Evolutionary conservation across 1,140 invertebrate species (phyloP), one percentile per base, ranked within the genome.

Genomic region (Globodera ellingtonae): DNA sequence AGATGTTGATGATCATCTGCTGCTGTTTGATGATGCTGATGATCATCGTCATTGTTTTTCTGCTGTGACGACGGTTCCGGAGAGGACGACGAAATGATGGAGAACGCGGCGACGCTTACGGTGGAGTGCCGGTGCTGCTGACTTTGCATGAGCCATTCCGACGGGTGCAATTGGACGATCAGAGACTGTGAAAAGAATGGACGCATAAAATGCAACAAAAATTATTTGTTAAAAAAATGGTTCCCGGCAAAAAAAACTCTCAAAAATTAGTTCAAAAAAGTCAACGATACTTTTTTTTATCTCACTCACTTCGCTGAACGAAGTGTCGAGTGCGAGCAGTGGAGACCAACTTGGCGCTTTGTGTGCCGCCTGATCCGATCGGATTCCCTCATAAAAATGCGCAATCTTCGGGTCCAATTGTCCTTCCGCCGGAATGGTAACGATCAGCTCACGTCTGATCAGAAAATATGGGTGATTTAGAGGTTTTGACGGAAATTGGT

Each of bases 331-430:
- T 35, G 80, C 72, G 13, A 87, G 18, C 18, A 88, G 75, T 4
- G 86, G 86, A 21, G 86, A 81, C 86, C 86, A 87, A 10, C n/a
- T 15, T 8, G 46, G 18, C 35, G 66, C 24, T 18, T 15, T 13
- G 79, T 9, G 44, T 79, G 35, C 69, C 24, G 21, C 8, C n/a
- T 24, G 18, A 4, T 72, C 46, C n/a, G 15, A 21, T 24, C 72
- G 24, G 79, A 44, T 44, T 35, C 66, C 65, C n/a, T 65, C 69
- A 6, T 75, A 82, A 48, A 73, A 74, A 18, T 83, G 50, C 35
- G 52, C 67, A 78, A 88, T 85, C 70, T 48, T 72, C 9, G 86
- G 86, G 21, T 87, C 83, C 15, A 85, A 48, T 24, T 84, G 80
- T 7, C 52, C n/a, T 8, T 85, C 74, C 44, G 52, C 8, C 0